Conservation (phyloP, 2,797 vertebrate species). For the Sarcoramphus papa region DNA sequence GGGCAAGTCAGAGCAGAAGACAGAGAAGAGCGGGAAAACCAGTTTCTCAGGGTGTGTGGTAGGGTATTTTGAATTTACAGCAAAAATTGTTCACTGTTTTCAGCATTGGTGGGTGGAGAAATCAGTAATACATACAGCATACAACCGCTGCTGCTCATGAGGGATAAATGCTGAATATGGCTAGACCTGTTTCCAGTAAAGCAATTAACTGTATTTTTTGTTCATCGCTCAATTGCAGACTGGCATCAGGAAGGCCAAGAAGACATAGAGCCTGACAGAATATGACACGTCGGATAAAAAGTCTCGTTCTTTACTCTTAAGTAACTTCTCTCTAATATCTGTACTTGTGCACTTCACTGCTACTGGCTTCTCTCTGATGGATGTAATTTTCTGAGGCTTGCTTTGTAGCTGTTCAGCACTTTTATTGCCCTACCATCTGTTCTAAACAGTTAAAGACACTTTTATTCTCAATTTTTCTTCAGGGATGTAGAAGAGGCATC, state of each 20-base stretch:
- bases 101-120: neutral
- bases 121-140: neutral
- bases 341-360: neutral
- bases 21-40: neutral
- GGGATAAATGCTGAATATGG: neutral
- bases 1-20: neutral
- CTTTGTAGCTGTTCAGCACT: neutral
- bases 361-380: neutral
- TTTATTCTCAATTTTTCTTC: slow-evolving; percentile 2
- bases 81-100: neutral
- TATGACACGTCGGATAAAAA: neutral
- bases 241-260: neutral
- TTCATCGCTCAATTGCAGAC: neutral
- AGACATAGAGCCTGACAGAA: neutral
- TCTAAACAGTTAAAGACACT: neutral
- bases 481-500: neutral
- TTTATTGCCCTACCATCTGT: slow-evolving; percentile 30
- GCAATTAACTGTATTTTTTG: neutral
- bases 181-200: neutral
- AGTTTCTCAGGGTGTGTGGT: neutral
- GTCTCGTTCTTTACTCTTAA: neutral
- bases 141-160: neutral
- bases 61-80: neutral
- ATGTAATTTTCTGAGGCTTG: neutral
- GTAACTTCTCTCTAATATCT: neutral